These are phyloP conservation scores for Pocillopora meandrina DNA, from an alignment of 92 coral and sea anemone genomes.

Conservation along the genomic window DNA sequence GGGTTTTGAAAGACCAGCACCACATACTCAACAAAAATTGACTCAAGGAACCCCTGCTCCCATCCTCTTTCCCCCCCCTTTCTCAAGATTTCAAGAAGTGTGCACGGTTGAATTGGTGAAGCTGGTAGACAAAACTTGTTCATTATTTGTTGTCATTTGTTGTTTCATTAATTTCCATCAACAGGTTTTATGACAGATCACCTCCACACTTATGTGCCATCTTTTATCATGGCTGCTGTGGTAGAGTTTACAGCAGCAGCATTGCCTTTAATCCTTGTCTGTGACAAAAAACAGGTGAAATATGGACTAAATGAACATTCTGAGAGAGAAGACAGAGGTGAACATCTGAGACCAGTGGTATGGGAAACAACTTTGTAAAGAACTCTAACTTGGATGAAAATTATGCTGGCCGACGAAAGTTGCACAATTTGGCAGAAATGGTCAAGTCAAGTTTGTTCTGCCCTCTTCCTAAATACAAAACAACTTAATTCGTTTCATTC, in stretches of 20 bases:
- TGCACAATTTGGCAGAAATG: too few relatives aligned
- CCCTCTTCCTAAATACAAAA: too few relatives aligned
- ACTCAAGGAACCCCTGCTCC: too few relatives aligned
- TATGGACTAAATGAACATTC: too few relatives aligned
- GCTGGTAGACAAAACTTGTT: neutral
- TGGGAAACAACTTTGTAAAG: constrained; percentile 4
- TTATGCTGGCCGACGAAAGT: too few relatives aligned
- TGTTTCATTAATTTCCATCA: neutral
- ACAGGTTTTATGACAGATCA: constrained; percentile 42
- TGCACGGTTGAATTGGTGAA: too few relatives aligned
- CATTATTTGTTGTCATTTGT: neutral
- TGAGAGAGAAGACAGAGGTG: neutral
- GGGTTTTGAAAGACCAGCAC: too few relatives aligned
- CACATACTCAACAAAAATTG: too few relatives aligned
- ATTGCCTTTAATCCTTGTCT: constrained; percentile 5
- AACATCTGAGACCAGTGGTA: neutral
- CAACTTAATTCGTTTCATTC: too few relatives aligned
- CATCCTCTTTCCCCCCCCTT: too few relatives aligned
- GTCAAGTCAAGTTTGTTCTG: too few relatives aligned
- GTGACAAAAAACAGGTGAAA: neutral
- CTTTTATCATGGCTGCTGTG: constrained; percentile 24
- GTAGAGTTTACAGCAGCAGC: constrained; percentile 21
- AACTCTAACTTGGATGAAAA: neutral
- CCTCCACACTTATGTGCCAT: constrained; percentile 23
- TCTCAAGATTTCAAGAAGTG: too few relatives aligned